Conservation (phyloP, 2,797 vertebrate genomes). For the Natrix natrix region DNA sequence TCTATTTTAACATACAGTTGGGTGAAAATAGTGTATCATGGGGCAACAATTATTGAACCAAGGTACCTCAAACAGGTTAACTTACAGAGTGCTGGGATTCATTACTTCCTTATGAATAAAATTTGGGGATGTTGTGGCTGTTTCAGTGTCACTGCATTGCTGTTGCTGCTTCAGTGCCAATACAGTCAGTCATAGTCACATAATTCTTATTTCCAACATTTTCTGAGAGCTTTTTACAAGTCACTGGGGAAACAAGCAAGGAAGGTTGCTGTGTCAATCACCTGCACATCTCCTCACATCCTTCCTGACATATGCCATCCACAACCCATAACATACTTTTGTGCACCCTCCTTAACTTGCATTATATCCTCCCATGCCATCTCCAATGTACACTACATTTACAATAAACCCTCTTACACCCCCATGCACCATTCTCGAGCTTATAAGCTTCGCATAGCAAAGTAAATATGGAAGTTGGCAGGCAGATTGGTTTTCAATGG, state of each 20-base stretch:
- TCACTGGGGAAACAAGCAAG: background rate
- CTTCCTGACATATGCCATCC: background rate
- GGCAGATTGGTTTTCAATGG: background rate
- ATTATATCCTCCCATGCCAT: background rate
- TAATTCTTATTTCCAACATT: background rate
- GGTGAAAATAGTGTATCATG: background rate
- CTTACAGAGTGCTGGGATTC: background rate
- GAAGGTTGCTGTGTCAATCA: background rate
- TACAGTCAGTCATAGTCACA: background rate
- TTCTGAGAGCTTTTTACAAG: background rate
- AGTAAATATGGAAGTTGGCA: background rate
- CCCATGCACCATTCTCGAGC: background rate
- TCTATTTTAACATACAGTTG: background rate
- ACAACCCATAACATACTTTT: background rate
- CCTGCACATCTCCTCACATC: background rate
- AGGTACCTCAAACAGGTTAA: background rate
- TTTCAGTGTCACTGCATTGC: background rate
- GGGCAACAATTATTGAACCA: background rate
- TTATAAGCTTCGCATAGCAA: background rate
- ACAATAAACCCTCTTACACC: background rate
- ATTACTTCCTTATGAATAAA: background rate
- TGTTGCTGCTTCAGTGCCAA: background rate
- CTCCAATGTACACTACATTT: background rate
- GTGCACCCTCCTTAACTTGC: background rate
- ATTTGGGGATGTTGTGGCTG: background rate